Percentiles rank a stretch among this genome's conserved stretches.
These are phyloP conservation scores for Thamnaconus septentrionalis DNA, from an alignment of 2,113 vertebrate species.

Conservation along the genomic window DNA sequence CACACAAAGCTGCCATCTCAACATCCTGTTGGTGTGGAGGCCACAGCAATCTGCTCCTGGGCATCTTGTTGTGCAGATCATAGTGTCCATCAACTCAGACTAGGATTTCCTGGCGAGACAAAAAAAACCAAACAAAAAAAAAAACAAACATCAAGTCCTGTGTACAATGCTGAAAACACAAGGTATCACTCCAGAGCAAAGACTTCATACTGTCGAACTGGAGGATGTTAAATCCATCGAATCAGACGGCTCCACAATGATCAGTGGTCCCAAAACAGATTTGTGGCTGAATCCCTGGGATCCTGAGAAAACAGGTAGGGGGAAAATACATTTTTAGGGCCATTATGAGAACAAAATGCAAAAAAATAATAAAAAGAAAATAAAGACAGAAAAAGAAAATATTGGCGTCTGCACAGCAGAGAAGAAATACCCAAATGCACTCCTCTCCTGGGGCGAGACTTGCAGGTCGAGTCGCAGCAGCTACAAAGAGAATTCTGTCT, in stretches of 20 bases:
- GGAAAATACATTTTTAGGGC: too few species aligned
- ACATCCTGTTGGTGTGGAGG: neutral
- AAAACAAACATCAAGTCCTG: neutral
- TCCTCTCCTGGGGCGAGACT: constrained; percentile 29
- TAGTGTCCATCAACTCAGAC: neutral
- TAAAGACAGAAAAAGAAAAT: too few species aligned
- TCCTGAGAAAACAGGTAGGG: constrained; percentile 9
- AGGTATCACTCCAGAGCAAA: neutral
- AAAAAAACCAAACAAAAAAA: neutral
- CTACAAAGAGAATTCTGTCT: constrained; percentile 59
- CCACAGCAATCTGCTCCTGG: neutral
- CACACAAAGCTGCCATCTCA: neutral
- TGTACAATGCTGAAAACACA: neutral
- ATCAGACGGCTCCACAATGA: constrained; percentile 37
- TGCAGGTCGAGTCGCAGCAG: constrained; percentile 69
- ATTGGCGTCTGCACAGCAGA: too few species aligned
- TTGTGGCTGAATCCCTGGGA: constrained; percentile 20
- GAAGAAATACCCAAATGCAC: constrained; percentile 30
- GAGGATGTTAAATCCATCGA: neutral
- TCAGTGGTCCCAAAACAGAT: constrained; percentile 69
- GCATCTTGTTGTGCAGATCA: too few species aligned
- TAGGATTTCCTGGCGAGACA: constrained; percentile 1
- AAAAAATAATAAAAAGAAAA: too few species aligned
- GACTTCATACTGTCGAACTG: neutral
- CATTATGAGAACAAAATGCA: too few species aligned